phyloP scores from a whole-genome alignment of 2,797 vertebrate genomes.

The Pangasius larnaudii region DNA sequence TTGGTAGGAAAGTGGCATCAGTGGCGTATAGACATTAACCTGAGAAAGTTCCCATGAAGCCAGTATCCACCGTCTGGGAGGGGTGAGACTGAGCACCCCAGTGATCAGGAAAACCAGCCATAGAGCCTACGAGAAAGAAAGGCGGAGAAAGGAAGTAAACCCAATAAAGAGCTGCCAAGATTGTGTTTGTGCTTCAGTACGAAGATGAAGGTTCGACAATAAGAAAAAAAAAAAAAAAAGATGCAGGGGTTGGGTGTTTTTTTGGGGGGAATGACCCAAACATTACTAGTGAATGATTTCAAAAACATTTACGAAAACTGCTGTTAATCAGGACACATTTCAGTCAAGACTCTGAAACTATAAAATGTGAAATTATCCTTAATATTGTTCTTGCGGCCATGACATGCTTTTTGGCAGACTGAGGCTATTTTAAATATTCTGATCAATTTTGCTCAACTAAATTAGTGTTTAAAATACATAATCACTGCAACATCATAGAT shows the following conservation, averaged over 20 bases:
- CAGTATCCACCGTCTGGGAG: conserved; percentile 66
- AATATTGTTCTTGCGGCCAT: too few relatives aligned
- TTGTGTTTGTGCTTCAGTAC: conserved; percentile 11
- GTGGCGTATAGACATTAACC: conserved; percentile 55
- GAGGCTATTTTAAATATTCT: neutral
- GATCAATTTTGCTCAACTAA: neutral
- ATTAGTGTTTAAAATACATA: neutral
- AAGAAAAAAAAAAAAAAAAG: too few relatives aligned
- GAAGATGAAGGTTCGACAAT: conserved; percentile 1
- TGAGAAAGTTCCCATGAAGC: conserved; percentile 66
- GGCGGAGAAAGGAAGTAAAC: conserved; percentile 3
- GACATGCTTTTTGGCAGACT: neutral
- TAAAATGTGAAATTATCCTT: neutral
- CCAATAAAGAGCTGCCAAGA: conserved; percentile 1
- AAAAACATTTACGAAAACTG: neutral
- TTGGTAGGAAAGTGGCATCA: neutral
- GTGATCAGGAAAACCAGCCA: conserved; percentile 67
- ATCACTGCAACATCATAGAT: neutral
- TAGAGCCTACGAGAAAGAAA: conserved; percentile 58
- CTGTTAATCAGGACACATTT: conserved; percentile 9
- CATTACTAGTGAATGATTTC: neutral
- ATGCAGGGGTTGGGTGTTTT: too few relatives aligned
- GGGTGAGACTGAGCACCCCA: conserved; percentile 62
- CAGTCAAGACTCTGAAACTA: neutral
- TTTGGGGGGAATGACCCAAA: too few relatives aligned